Percentiles rank a stretch among this genome's conserved stretches.
Conservation (phyloP, 2,797 vertebrate genomes). For the Cheirogaleus major region DNA sequence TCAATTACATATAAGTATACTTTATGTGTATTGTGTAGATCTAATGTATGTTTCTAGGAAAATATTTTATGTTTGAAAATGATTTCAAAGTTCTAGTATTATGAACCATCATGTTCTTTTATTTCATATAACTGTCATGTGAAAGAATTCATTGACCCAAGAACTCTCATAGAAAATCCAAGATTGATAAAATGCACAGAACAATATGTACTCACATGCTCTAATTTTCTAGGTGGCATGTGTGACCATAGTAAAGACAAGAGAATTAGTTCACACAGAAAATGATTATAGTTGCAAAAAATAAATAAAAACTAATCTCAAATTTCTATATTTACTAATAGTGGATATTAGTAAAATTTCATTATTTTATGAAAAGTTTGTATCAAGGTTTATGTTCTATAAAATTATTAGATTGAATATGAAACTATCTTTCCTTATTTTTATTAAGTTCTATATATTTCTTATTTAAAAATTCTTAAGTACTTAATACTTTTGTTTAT, state of each 20-base stretch:
- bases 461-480: neutral
- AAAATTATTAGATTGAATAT: neutral
- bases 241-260: neutral
- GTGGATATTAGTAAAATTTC: neutral
- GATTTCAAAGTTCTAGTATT: neutral
- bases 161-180: neutral
- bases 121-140: neutral
- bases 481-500: neutral
- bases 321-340: neutral
- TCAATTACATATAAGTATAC: neutral
- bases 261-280: neutral
- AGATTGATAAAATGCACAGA: neutral
- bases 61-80: neutral
- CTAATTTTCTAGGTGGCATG: neutral
- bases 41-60: neutral
- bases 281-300: neutral
- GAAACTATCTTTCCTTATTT: neutral
- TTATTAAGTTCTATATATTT: neutral
- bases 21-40: neutral
- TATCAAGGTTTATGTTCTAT: neutral
- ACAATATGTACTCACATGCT: neutral
- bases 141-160: neutral
- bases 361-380: neutral
- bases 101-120: neutral
- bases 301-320: neutral